Conservation (phyloP, 2,113 vertebrate genomes). For the Leuciscus idus region DNA sequence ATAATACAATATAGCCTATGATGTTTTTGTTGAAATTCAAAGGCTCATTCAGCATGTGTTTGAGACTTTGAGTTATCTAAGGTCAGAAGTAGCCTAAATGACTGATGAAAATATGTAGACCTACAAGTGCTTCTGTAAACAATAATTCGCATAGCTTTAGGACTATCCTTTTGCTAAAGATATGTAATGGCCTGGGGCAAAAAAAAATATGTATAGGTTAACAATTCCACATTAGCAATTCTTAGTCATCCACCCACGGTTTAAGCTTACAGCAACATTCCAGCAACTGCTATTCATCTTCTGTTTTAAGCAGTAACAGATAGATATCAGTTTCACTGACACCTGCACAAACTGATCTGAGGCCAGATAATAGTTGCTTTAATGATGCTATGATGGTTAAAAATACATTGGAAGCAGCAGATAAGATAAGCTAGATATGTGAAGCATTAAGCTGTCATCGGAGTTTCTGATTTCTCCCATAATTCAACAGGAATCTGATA, state of each 20-base stretch:
- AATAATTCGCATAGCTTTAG: not conserved
- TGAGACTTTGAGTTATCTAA: not conserved
- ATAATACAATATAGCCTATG: not conserved
- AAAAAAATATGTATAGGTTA: not conserved
- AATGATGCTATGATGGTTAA: not conserved
- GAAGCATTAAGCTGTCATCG: no score
- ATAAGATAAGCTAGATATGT: not conserved
- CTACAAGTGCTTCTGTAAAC: not conserved
- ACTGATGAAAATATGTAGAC: slow-evolving; percentile 3
- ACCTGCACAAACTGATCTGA: not conserved
- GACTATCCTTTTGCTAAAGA: not conserved
- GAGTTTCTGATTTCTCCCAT: not conserved
- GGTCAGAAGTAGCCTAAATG: slow-evolving; percentile 12
- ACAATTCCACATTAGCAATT: not conserved
- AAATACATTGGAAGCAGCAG: not conserved
- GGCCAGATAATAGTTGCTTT: not conserved
- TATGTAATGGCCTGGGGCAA: not conserved
- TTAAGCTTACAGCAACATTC: not conserved
- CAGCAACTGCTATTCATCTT: not conserved
- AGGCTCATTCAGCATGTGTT: not conserved
- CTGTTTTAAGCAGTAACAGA: not conserved
- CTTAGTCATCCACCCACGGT: not conserved
- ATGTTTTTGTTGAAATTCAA: not conserved
- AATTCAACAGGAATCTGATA: not conserved
- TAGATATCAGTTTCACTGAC: not conserved